Evolutionary conservation across 1,140 invertebrate genomes (phyloP), one percentile per base, ranked within the genome.

Genomic region (Contarinia nasturtii): DNA sequence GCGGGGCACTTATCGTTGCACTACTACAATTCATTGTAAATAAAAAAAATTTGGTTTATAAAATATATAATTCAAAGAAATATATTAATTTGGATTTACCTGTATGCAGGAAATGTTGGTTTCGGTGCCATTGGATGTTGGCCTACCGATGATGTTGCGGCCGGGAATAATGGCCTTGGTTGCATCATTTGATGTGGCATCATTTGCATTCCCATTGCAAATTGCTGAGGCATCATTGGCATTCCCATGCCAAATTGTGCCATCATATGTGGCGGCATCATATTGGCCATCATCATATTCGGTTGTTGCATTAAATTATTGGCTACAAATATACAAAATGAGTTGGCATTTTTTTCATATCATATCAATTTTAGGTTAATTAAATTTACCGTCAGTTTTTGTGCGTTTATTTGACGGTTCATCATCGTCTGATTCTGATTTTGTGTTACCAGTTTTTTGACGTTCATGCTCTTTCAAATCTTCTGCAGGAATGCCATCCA

Each of bases 401-500:
- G 63, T 48, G 17, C 41, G 62, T 74, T 74, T 84, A 59, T 85
- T 86, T 33, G 75, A 71, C 1, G 76, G 71, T 1, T 81, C 80
- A 58, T 83, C 81, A 62, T 87, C 83, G 59, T 86, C 84, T 45
- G 81, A 80, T 56, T 80, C 82, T 46, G 83, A 83, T 8, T 69
- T 71, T 60, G 70, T 69, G 45, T 68, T 70, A 51, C 72, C 72
- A 63, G 71, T 71, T 66, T 85, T 83, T 60, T 88, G 80, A 57
- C 79, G 77, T 69, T 96, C 91, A 69, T 97, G 93, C 63, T 93
- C 87, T 61, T 85, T 84, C 37, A 93, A 62, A 74, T 97, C 93
- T 58, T 87, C 86, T 51, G 87, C 79, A 19, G 96, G 95, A 58
- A 99, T 98, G 52, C 96, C 96, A 76, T 98, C 94, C 95, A 99